These are phyloP conservation scores for Selene dorsalis DNA, from an alignment of 2,797 vertebrate genomes.

Conservation along the genomic window DNA sequence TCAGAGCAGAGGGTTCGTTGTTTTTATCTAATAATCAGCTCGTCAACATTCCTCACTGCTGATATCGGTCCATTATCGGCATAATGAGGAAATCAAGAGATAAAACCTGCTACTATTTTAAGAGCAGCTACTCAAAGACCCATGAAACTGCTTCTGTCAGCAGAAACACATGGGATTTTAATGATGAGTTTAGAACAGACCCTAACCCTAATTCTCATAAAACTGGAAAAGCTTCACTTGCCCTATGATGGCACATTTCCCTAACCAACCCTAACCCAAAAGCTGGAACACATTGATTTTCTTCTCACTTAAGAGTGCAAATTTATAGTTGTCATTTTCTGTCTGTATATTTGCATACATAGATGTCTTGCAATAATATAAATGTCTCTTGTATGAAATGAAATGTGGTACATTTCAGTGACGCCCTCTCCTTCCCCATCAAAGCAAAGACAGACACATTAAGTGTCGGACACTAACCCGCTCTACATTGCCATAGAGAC, in stretches of 20 bases:
- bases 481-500: conserved; percentile 96
- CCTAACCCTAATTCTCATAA: neutral
- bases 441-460: neutral
- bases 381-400: too few species aligned
- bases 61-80: neutral
- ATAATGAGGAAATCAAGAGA: neutral
- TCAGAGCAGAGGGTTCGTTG: neutral
- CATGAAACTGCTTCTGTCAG: neutral
- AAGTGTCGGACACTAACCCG: conserved; percentile 82
- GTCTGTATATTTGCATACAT: too few species aligned
- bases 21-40: neutral
- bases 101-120: neutral
- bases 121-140: neutral
- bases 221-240: neutral
- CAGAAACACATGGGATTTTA: neutral
- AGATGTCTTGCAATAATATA: too few species aligned
- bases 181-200: neutral
- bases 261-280: too few species aligned
- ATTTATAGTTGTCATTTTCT: too few species aligned
- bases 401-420: too few species aligned
- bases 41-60: neutral
- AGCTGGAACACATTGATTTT: too few species aligned
- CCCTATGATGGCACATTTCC: neutral
- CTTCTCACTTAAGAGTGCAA: too few species aligned
- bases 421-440: neutral